These are phyloP conservation scores for Thelaira solivaga DNA, from an alignment of 2,888 invertebrate species.

Conservation along the genomic window DNA sequence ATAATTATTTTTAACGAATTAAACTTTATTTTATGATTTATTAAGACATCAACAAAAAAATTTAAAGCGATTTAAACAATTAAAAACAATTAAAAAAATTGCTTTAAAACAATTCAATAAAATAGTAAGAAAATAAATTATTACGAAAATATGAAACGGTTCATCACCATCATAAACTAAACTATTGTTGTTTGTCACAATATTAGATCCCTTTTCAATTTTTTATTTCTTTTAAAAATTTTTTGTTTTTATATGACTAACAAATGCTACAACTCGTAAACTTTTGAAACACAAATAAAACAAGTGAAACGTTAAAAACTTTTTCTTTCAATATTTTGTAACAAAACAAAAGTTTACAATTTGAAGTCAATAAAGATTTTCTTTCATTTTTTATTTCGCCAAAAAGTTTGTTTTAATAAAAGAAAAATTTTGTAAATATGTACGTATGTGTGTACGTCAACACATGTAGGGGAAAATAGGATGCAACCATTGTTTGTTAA, in stretches of 20 bases:
- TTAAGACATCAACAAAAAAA: not conserved
- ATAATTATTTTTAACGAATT: constrained; percentile 18
- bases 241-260: constrained; percentile 8
- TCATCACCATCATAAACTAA: not conserved
- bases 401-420: constrained; percentile 26
- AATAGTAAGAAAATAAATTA: no score
- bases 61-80: not conserved
- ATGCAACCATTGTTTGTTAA: no score
- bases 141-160: no score
- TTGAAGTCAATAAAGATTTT: constrained; percentile 51
- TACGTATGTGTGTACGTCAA: no score
- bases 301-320: constrained; percentile 9
- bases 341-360: constrained; percentile 52
- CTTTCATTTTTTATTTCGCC: constrained; percentile 3
- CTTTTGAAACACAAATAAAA: constrained; percentile 36
- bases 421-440: no score
- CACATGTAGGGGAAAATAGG: no score
- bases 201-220: constrained; percentile 6
- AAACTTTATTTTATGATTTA: constrained; percentile 17
- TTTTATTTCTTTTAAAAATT: not conserved
- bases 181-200: not conserved
- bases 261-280: constrained; percentile 42
- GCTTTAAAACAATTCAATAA: no score
- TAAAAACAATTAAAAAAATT: not conserved
- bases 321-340: constrained; percentile 35